Percentiles rank a stretch among this genome's conserved stretches.
Evolutionary conservation across 2,888 invertebrate genomes (phyloP).

Genomic region (Mythimna ferrago): DNA sequence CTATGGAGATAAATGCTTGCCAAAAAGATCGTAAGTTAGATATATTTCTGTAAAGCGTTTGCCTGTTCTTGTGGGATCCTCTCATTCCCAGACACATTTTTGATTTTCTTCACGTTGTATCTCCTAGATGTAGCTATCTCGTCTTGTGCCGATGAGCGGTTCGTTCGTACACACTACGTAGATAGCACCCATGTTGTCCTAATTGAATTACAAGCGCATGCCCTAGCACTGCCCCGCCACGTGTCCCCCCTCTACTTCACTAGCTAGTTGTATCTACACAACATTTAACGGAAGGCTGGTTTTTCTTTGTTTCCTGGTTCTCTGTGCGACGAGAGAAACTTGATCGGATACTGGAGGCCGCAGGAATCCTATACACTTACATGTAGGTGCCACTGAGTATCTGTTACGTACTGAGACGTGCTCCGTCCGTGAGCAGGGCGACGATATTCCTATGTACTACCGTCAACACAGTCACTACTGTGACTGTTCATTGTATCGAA

Average conservation of each 20-base stretch:
- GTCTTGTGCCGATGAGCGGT: background rate
- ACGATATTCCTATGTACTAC: slow-evolving; percentile 3
- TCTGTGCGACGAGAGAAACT: slow-evolving; percentile 60
- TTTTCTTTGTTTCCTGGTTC: slow-evolving; percentile 65
- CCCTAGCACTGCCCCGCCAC: slow-evolving; percentile 32
- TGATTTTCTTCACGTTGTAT: slow-evolving; percentile 5
- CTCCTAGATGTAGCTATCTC: background rate
- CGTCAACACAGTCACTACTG: slow-evolving; percentile 4
- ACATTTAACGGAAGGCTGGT: slow-evolving; percentile 59
- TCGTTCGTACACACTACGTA: background rate
- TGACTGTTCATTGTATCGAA: background rate
- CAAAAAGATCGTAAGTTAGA: slow-evolving; percentile 3
- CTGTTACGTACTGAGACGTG: slow-evolving; percentile 45
- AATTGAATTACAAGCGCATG: slow-evolving; percentile 69
- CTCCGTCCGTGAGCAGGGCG: slow-evolving; percentile 14
- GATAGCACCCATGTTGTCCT: slow-evolving; percentile 41
- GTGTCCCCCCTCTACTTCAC: slow-evolving; percentile 19
- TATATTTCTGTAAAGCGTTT: slow-evolving; percentile 11
- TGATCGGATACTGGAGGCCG: slow-evolving; percentile 63
- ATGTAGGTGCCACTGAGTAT: slow-evolving; percentile 48
- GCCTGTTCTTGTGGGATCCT: slow-evolving; percentile 6
- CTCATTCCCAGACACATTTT: slow-evolving; percentile 40
- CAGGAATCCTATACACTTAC: slow-evolving; percentile 45
- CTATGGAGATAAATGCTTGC: slow-evolving; percentile 9
- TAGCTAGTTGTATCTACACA: slow-evolving; percentile 9